Evolutionary conservation across 2,888 invertebrate genomes (phyloP).

Genomic region (Orchesellides sinensis): DNA sequence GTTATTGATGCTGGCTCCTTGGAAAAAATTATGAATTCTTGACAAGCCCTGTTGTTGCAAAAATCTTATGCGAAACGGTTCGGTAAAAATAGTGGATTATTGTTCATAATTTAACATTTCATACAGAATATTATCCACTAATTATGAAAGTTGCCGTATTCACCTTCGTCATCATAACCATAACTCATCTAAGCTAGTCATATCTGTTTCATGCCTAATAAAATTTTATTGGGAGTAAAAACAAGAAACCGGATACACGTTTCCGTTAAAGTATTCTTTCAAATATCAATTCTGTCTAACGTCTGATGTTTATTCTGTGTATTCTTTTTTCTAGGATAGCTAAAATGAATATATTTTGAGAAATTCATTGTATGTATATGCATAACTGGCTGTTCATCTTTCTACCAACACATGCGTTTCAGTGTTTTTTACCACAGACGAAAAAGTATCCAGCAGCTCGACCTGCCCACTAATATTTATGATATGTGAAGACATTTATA

Average conservation of each 20-base stretch:
- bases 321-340: not conserved
- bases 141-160: too few relatives aligned
- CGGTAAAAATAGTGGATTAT: too few relatives aligned
- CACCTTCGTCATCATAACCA: too few relatives aligned
- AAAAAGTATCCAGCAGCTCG: slow-evolving; percentile 11
- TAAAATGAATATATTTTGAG: not conserved
- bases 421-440: not conserved
- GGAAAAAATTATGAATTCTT: too few relatives aligned
- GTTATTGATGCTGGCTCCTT: too few relatives aligned
- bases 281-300: not conserved
- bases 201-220: slow-evolving; percentile 70
- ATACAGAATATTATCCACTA: too few relatives aligned
- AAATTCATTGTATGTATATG: not conserved
- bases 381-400: too few relatives aligned
- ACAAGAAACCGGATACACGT: slow-evolving; percentile 68
- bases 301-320: not conserved
- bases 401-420: not conserved
- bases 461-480: slow-evolving; percentile 11
- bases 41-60: too few relatives aligned
- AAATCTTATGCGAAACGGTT: too few relatives aligned
- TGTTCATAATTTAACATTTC: too few relatives aligned
- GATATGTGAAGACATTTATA: slow-evolving; percentile 20
- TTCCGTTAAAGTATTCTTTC: slow-evolving; percentile 59
- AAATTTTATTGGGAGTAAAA: slow-evolving; percentile 70
- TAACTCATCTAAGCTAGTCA: too few relatives aligned